Evolutionary conservation across 2,888 invertebrate genomes (phyloP), one percentile per base, ranked within the genome.

Genomic region (Teinopalpus imperialis): DNA sequence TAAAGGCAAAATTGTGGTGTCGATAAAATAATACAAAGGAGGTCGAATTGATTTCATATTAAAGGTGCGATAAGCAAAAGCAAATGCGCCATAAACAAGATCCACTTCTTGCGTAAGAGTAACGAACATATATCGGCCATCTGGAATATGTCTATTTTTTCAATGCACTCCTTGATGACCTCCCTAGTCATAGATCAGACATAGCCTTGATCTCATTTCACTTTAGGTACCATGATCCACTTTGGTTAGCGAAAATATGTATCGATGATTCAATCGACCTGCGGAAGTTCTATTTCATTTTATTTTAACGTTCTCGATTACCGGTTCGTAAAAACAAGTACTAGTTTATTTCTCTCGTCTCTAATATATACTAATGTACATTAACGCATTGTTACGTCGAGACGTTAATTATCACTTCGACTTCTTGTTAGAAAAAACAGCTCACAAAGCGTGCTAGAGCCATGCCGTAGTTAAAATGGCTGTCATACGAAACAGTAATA

Each of bases 191-290:
- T 71, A 61, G 61, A 68, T 70, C 59, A 61, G 49, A 53, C 55
- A 55, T 54, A 68, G 60, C 83, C 83, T 81, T 82, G 82, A 69
- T 61, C 76, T 60, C 54, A 57, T 66, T 76, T 68, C 77, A 69
- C 63, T 66, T 68, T 63, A 57, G 60, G 57, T 63, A 55, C 63
- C 61, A 71, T 74, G 74, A 79, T 70, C 71, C 67, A 59, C 56
- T 69, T 77, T 75, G 61, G 78, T 79, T 63, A 59, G 77, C 44
- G 40, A 47, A 58, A 67, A n/a, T n/a, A 71, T 71, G 61, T 74
- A 69, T 66, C 49, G 56, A 59, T 74, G 73, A 78, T 55, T 74
- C 70, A 73, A 61, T 65, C 51, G 40, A 43, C 50, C 43, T 14
- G 6, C 12, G 18, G 8, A 34, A 32, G 18, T 32, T 16, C 24